These are phyloP conservation scores for Tetrax tetrax DNA, from an alignment of 2,113 vertebrate genomes.

Conservation along the genomic window DNA sequence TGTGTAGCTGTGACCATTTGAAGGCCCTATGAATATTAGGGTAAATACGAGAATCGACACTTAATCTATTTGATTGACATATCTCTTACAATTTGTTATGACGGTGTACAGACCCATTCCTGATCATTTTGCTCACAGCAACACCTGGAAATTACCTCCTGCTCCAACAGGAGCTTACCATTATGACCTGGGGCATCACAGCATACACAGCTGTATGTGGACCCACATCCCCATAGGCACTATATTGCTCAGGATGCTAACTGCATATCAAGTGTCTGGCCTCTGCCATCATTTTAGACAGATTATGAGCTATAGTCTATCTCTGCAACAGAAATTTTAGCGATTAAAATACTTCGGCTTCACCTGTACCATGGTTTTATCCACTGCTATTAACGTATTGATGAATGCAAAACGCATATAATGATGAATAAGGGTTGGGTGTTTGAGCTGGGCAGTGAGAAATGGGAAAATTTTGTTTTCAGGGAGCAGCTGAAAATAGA, in stretches of 20 bases:
- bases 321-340: background rate
- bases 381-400: background rate
- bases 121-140: background rate
- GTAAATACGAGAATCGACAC: background rate
- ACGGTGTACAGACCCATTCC: background rate
- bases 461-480: background rate
- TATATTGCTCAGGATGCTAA: background rate
- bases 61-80: background rate
- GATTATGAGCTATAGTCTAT: background rate
- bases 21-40: background rate
- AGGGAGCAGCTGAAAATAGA: background rate
- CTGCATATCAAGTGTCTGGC: background rate
- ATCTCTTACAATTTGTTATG: background rate
- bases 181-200: background rate
- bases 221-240: background rate
- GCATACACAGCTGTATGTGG: background rate
- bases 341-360: background rate
- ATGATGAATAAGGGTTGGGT: background rate
- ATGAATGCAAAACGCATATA: background rate
- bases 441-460: background rate
- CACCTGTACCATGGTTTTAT: background rate
- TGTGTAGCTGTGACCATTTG: background rate
- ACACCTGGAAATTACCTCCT: background rate
- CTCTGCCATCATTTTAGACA: background rate
- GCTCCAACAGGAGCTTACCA: fast-evolving